Evolutionary conservation across 2,113 vertebrate genomes (phyloP), one percentile per base, ranked within the genome.

Genomic region (Stigmatopora nigra): DNA sequence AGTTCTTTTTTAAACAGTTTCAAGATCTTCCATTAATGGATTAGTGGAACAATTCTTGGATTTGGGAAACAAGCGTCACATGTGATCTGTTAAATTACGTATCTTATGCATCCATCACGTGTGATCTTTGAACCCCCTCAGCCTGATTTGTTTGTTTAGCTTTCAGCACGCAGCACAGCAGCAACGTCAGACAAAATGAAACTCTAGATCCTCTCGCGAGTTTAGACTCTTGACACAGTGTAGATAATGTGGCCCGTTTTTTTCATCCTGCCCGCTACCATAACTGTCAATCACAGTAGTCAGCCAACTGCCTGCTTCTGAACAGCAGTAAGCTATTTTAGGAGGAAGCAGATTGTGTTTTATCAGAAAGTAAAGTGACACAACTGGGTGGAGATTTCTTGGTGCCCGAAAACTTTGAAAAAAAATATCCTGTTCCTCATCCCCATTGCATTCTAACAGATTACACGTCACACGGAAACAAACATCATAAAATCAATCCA

Each of bases 261-360:
- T 55, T 41, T 36, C 61, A 58, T 57, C n/a, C 68, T 71, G 63
- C 61, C 53, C 8, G 17, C 46, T 62, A 38, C 47, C 38, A 38
- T 70, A 64, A 78, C 68, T 56, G 72, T 80, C 80, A 51, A 63
- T 78, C 80, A 83, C 25, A 64, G 77, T 75, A 67, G 78, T 67
- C 67, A 74, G 71, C 81, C 64, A 70, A 67, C 65, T 70, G 67
- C 64, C 56, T 56, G 65, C 76, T 85, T 84, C 84, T 78, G 69
- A 85, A 75, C 74, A 71, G 75, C 69, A 25, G 66, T 48, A 78
- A 75, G 82, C 82, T 89, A 89, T 89, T 89, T 87, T 72, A 63
- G 77, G 83, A 84, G 69, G 75, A 76, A 78, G 78, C 76, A 68
- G 72, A 77, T 80, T 77, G 76, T 71, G 77, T 71, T 80, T 71